Evolutionary conservation across 2,888 invertebrate species (phyloP).

Genomic region (Hypena proboscidalis): DNA sequence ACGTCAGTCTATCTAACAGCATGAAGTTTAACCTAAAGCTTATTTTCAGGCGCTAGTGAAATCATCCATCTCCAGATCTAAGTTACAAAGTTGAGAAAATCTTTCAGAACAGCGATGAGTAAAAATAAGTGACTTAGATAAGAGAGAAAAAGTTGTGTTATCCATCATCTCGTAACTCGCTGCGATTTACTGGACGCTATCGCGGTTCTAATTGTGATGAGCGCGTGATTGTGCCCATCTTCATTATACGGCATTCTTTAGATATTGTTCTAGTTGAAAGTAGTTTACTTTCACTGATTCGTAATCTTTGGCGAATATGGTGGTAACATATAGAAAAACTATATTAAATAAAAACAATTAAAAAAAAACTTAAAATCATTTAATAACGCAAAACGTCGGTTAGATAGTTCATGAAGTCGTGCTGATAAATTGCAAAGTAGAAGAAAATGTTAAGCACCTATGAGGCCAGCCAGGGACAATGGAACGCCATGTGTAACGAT

Average conservation of each 20-base stretch:
- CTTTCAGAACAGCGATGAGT: conserved; percentile 10
- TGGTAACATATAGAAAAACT: too few species aligned
- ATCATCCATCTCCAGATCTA: conserved; percentile 3
- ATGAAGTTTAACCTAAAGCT: background rate
- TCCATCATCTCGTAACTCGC: conserved; percentile 12
- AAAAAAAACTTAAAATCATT: too few species aligned
- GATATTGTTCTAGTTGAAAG: too few species aligned
- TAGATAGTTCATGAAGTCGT: too few species aligned
- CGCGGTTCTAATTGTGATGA: background rate
- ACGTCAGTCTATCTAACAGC: background rate
- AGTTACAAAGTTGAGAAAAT: conserved; percentile 14
- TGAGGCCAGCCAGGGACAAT: too few species aligned
- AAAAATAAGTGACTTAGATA: conserved; percentile 9
- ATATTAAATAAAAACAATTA: too few species aligned
- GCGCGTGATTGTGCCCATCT: background rate
- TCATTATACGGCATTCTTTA: background rate
- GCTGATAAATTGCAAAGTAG: too few species aligned
- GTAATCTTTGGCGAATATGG: too few species aligned
- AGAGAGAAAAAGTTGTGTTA: conserved; percentile 15
- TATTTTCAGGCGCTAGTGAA: background rate
- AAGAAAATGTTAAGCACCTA: too few species aligned
- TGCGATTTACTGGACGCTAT: conserved; percentile 1
- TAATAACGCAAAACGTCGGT: too few species aligned
- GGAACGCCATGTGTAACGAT: too few species aligned
- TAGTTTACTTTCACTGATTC: too few species aligned